These are phyloP conservation scores for Catocala nupta DNA, from an alignment of 2,888 invertebrate species.

Conservation along the genomic window DNA sequence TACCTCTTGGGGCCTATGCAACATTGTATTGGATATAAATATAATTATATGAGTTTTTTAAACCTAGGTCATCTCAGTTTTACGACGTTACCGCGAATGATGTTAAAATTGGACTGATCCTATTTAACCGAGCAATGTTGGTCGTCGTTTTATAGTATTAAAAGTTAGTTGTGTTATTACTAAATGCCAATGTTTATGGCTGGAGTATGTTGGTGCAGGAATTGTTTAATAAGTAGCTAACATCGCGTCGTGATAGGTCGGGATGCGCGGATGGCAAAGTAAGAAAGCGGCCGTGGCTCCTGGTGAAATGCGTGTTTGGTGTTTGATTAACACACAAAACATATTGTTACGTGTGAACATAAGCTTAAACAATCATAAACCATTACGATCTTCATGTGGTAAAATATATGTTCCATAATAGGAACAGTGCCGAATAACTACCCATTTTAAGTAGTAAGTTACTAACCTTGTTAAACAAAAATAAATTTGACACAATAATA, in stretches of 20 bases:
- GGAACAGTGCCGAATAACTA: too few species aligned
- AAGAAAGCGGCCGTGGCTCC: too few species aligned
- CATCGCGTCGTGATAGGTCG: background rate
- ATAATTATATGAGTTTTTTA: constrained; percentile 57
- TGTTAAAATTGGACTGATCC: constrained; percentile 47
- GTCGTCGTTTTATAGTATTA: constrained; percentile 33
- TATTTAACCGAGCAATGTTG: constrained; percentile 38
- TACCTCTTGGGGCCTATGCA: constrained; percentile 33
- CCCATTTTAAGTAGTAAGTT: too few species aligned
- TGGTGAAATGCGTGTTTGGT: too few species aligned
- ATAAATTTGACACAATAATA: too few species aligned
- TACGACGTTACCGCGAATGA: constrained; percentile 53
- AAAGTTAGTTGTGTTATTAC: constrained; percentile 24
- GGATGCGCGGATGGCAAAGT: background rate
- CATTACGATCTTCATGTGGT: too few species aligned
- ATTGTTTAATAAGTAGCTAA: background rate
- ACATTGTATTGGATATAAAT: constrained; percentile 56
- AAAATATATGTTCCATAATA: too few species aligned
- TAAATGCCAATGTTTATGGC: constrained; percentile 12
- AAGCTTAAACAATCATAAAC: too few species aligned
- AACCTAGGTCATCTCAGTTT: constrained; percentile 49
- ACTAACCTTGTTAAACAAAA: too few species aligned
- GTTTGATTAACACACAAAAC: too few species aligned
- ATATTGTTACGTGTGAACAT: too few species aligned
- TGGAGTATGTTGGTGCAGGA: background rate